phyloP scores from a whole-genome alignment of 2,888 invertebrate genomes.

The Graphium colonna region DNA sequence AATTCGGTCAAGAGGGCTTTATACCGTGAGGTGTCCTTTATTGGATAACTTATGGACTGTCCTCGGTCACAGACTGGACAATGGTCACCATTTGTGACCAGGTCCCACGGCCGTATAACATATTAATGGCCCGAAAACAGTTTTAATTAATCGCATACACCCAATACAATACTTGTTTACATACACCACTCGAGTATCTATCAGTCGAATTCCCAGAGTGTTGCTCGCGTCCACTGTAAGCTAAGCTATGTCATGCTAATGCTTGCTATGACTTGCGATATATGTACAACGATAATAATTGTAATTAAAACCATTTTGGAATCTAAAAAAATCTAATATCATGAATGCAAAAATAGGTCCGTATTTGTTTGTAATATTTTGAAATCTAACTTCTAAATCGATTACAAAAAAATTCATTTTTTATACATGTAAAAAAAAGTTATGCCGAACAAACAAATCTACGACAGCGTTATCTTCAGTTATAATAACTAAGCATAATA shows the following conservation, averaged over 20 bases:
- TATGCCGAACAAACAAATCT: not conserved
- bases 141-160: conserved; percentile 17
- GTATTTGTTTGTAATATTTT: not conserved
- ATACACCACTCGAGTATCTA: conserved; percentile 4
- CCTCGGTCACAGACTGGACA: not conserved
- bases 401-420: not conserved
- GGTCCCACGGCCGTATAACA: conserved; percentile 9
- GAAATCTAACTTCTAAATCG: no score
- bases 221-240: not conserved
- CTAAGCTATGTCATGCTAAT: not conserved
- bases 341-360: not conserved
- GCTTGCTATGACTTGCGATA: not conserved
- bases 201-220: conserved; percentile 4
- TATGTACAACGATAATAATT: no score
- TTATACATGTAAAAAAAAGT: no score
- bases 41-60: not conserved
- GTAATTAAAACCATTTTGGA: no score
- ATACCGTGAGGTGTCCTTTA: no score
- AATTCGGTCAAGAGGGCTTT: not conserved
- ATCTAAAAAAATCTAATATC: not conserved
- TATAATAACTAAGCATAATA: no score
- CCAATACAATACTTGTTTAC: conserved; percentile 18
- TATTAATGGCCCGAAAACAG: conserved; percentile 17
- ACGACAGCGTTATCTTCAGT: no score
- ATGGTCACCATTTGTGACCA: not conserved